Conservation (phyloP, 2,888 invertebrate species). For the Pristionchus arcanus region DNA sequence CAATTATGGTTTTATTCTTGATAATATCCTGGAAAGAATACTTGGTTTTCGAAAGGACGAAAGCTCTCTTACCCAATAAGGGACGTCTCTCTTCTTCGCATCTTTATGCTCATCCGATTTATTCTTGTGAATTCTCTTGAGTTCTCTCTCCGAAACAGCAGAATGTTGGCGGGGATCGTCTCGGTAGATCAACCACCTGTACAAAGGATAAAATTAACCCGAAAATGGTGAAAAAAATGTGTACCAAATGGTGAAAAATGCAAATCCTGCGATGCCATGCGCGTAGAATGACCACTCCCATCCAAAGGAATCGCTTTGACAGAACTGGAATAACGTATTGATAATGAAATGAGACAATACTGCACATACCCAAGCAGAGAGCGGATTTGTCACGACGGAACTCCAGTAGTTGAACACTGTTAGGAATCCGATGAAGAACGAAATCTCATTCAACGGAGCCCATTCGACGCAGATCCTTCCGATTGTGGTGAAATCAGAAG, state of each 20-base stretch:
- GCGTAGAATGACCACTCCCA: slow-evolving; percentile 55
- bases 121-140: slow-evolving; percentile 27
- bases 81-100: slow-evolving; percentile 48
- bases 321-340: slow-evolving; percentile 22
- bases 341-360: neutral
- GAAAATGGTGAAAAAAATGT: neutral
- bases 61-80: neutral
- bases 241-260: slow-evolving; percentile 44
- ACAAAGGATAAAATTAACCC: too few species aligned
- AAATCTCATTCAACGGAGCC: slow-evolving; percentile 46
- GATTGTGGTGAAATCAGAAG: slow-evolving; percentile 53
- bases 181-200: slow-evolving; percentile 47
- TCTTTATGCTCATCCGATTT: slow-evolving; percentile 31
- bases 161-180: slow-evolving; percentile 20
- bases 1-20: slow-evolving; percentile 49
- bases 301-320: slow-evolving; percentile 12
- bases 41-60: too few species aligned
- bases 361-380: slow-evolving; percentile 34
- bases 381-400: slow-evolving; percentile 49
- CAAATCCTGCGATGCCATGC: neutral
- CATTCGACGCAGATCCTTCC: slow-evolving; percentile 53
- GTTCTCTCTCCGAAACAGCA: slow-evolving; percentile 42
- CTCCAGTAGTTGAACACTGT: slow-evolving; percentile 52
- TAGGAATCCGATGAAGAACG: slow-evolving; percentile 53
- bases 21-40: slow-evolving; percentile 28